phyloP scores from a whole-genome alignment of 2,113 vertebrate species.

The Falcunculus frontatus region DNA sequence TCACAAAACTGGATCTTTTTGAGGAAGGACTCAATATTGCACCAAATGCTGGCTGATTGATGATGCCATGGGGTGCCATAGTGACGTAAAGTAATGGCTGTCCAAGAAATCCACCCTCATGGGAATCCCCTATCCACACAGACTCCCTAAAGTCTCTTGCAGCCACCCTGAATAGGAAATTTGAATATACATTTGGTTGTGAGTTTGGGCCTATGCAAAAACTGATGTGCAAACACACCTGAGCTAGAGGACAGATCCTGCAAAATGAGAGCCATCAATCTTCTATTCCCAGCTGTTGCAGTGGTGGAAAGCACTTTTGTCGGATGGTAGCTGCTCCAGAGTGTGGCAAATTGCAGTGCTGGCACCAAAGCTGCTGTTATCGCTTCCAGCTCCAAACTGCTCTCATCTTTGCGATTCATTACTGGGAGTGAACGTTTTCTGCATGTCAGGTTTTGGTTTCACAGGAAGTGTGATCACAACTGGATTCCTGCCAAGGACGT shows the following conservation, averaged over 20 bases:
- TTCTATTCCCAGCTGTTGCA: neutral
- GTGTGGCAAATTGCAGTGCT: neutral
- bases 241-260: neutral
- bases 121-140: neutral
- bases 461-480: slow-evolving; percentile 15
- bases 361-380: neutral
- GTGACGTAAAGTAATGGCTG: neutral
- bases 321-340: neutral
- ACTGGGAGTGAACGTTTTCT: neutral
- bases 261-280: neutral
- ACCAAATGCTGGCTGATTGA: rapidly evolving
- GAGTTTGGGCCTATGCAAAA: neutral
- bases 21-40: neutral
- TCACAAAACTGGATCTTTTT: neutral
- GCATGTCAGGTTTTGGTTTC: slow-evolving; percentile 38
- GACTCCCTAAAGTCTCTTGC: neutral
- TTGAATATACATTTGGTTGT: neutral
- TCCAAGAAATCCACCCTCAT: neutral
- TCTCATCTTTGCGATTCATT: neutral
- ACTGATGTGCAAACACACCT: neutral
- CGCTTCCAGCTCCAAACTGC: neutral
- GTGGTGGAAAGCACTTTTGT: neutral
- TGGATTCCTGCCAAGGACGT: slow-evolving; percentile 14
- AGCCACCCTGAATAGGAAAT: neutral
- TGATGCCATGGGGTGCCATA: neutral